A percentile compares a stretch with the other conserved stretches of the same genome.
Evolutionary conservation across 2,888 invertebrate genomes (phyloP).

Genomic region (Microplitis manilae): DNA sequence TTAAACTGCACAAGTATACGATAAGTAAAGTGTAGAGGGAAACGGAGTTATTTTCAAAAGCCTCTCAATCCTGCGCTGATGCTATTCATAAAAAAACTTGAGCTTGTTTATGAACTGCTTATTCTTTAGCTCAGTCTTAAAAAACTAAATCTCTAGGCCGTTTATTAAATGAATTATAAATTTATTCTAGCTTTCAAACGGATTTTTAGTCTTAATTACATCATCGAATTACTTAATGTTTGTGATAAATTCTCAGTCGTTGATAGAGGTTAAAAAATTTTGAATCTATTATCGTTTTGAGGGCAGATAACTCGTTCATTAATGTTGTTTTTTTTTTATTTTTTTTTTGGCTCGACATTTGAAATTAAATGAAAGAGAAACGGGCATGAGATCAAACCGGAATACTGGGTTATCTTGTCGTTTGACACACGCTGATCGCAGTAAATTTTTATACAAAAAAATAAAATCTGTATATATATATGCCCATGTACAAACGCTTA

Average conservation of each 20-base stretch:
- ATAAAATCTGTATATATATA: neutral
- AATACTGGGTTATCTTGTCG: constrained; percentile 27
- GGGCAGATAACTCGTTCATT: neutral
- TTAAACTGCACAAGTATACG: neutral
- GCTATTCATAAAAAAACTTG: neutral
- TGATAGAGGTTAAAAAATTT: neutral
- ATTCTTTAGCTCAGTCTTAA: neutral
- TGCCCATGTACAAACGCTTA: neutral
- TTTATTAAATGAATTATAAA: neutral
- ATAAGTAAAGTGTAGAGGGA: neutral
- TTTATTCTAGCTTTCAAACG: neutral
- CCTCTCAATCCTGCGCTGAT: neutral
- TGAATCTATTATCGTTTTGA: neutral
- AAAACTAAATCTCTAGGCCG: neutral
- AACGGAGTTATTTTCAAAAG: neutral
- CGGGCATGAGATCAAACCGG: constrained; percentile 13
- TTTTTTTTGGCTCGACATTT: neutral
- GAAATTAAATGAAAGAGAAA: neutral
- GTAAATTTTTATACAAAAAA: neutral
- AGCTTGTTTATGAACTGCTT: neutral
- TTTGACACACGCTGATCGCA: neutral
- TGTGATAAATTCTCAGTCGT: neutral
- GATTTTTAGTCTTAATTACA: neutral
- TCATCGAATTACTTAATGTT: neutral
- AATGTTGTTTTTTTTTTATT: neutral